phyloP scores from a whole-genome alignment of 92 coral and sea anemone species.

The Parazoanthus atlanticus region DNA sequence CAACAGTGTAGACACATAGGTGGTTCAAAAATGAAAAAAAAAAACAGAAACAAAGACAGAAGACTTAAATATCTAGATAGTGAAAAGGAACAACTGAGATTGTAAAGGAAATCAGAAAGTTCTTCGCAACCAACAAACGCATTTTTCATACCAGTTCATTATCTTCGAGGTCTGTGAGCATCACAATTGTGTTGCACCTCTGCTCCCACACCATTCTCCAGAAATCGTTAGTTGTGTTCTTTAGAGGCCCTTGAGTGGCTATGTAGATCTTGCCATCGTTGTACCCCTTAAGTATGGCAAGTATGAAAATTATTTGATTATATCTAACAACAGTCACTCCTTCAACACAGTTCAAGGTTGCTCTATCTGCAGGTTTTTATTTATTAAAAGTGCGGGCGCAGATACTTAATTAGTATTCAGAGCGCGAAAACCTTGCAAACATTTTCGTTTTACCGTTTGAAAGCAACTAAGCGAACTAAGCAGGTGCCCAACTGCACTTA shows the following conservation, averaged over 20 bases:
- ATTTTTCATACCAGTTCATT: constrained; percentile 61
- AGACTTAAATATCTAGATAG: too few relatives aligned
- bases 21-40: too few relatives aligned
- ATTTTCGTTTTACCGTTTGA: too few relatives aligned
- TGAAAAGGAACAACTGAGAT: not conserved
- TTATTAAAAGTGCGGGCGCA: too few relatives aligned
- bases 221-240: constrained; percentile 84
- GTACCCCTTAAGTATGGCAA: constrained; percentile 65
- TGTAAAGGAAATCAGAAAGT: not conserved
- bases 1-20: too few relatives aligned
- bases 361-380: too few relatives aligned
- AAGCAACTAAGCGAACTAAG: too few relatives aligned
- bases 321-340: not conserved
- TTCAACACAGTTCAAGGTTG: too few relatives aligned
- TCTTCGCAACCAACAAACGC: not conserved
- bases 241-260: constrained; percentile 92
- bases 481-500: too few relatives aligned
- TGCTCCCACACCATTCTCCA: constrained; percentile 99
- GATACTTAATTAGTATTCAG: too few relatives aligned
- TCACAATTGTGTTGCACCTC: constrained; percentile 88
- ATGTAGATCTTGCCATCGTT: constrained; percentile 77
- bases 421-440: too few relatives aligned
- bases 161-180: constrained; percentile 78
- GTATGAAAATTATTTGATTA: not conserved
- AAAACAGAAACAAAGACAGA: too few relatives aligned